Conservation (phyloP, 2,888 invertebrate genomes). For the Baccha elongata region DNA sequence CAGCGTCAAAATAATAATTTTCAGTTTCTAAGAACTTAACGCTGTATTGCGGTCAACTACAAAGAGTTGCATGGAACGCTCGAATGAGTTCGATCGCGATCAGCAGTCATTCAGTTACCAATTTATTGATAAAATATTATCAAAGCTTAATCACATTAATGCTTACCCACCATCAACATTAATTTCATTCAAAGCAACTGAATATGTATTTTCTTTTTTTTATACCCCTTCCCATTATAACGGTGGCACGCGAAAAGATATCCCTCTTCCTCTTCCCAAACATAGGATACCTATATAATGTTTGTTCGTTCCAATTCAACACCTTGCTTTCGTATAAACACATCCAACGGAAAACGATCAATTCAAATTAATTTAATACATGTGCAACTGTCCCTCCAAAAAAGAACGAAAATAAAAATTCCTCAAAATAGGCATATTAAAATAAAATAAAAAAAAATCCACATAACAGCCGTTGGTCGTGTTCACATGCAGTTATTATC, state of each 20-base stretch:
- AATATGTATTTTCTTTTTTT: not conserved
- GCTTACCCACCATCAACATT: too few relatives aligned
- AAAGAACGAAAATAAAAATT: constrained; percentile 4
- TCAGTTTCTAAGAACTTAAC: too few relatives aligned
- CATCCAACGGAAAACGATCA: constrained; percentile 33
- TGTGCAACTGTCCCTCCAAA: constrained; percentile 20
- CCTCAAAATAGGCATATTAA: not conserved
- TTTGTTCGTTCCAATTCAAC: constrained; percentile 24
- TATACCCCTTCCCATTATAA: not conserved
- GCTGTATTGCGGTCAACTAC: too few relatives aligned
- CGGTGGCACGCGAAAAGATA: constrained; percentile 30
- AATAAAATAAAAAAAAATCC: not conserved
- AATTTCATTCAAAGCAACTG: not conserved
- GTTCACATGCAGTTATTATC: constrained; percentile 47
- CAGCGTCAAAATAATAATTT: too few relatives aligned
- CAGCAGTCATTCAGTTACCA: too few relatives aligned
- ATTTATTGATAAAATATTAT: not conserved
- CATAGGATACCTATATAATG: too few relatives aligned
- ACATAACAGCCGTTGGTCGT: constrained; percentile 15
- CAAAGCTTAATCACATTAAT: not conserved
- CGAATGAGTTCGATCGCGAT: too few relatives aligned
- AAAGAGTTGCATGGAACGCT: too few relatives aligned
- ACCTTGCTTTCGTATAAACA: constrained; percentile 11
- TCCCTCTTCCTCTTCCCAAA: not conserved
- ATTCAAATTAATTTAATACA: constrained; percentile 52